Conservation (phyloP, 2,113 vertebrate genomes). For the Ammodytes marinus region DNA sequence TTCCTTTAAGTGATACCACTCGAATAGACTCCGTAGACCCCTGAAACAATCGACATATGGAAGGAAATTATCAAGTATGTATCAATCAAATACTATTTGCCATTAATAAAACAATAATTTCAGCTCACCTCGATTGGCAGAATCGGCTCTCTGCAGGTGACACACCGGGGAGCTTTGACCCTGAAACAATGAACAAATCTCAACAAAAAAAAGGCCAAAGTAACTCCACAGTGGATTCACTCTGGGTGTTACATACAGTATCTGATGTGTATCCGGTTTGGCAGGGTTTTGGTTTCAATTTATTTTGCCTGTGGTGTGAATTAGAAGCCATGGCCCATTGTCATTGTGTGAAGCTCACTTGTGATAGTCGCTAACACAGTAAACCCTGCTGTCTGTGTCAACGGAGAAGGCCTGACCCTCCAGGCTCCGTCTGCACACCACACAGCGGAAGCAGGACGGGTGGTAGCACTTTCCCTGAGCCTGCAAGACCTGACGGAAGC, state of each 20-base stretch:
- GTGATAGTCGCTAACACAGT: constrained; percentile 94
- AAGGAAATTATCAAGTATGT: neutral
- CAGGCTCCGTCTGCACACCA: constrained; percentile 90
- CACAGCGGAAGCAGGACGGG: constrained; percentile 92
- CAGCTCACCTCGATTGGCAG: constrained; percentile 70
- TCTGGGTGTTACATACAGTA: constrained; percentile 12
- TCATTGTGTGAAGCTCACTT: constrained; percentile 80
- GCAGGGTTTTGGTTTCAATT: constrained; percentile 16
- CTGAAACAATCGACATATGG: constrained; percentile 73
- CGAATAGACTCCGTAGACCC: constrained; percentile 91
- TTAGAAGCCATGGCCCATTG: neutral
- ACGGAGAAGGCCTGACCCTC: constrained; percentile 92
- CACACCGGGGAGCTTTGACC: constrained; percentile 68
- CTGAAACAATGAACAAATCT: constrained; percentile 59
- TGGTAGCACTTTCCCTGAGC: constrained; percentile 93
- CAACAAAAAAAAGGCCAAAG: constrained; percentile 18
- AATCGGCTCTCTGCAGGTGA: constrained; percentile 65
- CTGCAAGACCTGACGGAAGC: constrained; percentile 89
- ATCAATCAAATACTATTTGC: neutral
- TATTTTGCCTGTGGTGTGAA: constrained; percentile 11
- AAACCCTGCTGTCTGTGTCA: constrained; percentile 90
- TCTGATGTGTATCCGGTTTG: constrained; percentile 33
- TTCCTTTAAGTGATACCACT: constrained; percentile 91
- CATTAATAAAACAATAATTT: neutral
- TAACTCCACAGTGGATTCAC: constrained; percentile 14